Percentiles rank a stretch among this genome's conserved stretches.
Evolutionary conservation across 1,140 invertebrate species (phyloP).

Genomic region (Battus philenor): DNA sequence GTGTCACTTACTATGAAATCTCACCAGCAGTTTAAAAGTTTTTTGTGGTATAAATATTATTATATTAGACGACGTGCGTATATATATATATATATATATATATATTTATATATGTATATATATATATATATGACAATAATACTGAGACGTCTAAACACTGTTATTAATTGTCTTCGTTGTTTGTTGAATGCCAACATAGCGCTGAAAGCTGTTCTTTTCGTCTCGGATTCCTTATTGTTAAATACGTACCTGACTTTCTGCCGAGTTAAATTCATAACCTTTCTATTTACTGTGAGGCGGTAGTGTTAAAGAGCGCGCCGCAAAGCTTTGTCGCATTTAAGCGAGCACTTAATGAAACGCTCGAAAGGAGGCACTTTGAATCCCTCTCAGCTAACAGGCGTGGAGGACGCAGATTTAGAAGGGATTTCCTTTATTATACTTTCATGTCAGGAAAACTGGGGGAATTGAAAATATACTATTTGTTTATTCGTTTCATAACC

Average conservation of each 20-base stretch:
- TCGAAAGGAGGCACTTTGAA: constrained; percentile 18
- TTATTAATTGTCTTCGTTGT: constrained; percentile 15
- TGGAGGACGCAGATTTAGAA: constrained; percentile 20
- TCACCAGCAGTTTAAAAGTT: too few relatives aligned
- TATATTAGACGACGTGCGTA: too few relatives aligned
- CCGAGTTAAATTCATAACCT: constrained; percentile 10
- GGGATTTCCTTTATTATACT: constrained; percentile 24
- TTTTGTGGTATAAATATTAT: too few relatives aligned
- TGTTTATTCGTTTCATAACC: constrained; percentile 9
- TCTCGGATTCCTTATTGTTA: constrained; percentile 8
- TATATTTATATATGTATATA: too few relatives aligned
- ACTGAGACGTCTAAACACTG: too few relatives aligned
- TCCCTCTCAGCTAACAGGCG: constrained; percentile 12
- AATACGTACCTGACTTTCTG: constrained; percentile 2
- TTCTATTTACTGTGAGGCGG: constrained; percentile 14
- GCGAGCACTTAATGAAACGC: constrained; percentile 36
- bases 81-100: too few relatives aligned
- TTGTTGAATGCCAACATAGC: not conserved
- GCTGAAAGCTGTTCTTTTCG: constrained; percentile 3
- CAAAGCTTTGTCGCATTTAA: constrained; percentile 34
- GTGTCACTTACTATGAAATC: too few relatives aligned
- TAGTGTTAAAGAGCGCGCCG: constrained; percentile 20
- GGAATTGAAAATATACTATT: constrained; percentile 20
- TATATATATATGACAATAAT: too few relatives aligned
- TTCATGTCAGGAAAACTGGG: constrained; percentile 20